Percentiles rank a stretch among this genome's conserved stretches.
phyloP scores from a whole-genome alignment of 1,140 invertebrate genomes.

The Chironomus striatipennis region DNA sequence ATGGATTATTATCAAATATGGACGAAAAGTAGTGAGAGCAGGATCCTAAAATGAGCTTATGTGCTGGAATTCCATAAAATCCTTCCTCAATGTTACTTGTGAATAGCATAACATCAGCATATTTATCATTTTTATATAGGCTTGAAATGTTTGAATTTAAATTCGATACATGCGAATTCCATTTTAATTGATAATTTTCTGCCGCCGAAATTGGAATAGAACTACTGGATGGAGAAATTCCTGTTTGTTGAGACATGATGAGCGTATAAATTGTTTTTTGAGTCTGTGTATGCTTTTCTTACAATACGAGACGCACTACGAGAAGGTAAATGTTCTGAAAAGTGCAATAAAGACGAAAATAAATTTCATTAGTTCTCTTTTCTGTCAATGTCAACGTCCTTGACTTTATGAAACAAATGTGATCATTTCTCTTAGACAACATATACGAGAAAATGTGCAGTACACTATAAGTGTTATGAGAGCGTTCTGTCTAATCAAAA shows the following conservation, averaged over 20 bases:
- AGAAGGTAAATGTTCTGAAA: neutral
- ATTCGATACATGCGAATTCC: slow-evolving; percentile 73
- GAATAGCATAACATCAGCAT: slow-evolving; percentile 74
- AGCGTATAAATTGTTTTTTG: neutral
- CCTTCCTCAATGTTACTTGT: slow-evolving; percentile 46
- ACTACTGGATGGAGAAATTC: slow-evolving; percentile 10
- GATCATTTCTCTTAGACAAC: neutral
- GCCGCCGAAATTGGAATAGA: slow-evolving; percentile 32
- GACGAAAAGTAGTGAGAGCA: slow-evolving; percentile 48
- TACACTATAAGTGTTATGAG: neutral
- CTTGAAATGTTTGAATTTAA: slow-evolving; percentile 71
- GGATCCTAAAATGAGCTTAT: slow-evolving; percentile 77
- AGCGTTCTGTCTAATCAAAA: too few species aligned
- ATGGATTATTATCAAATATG: slow-evolving; percentile 36
- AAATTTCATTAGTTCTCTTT: neutral
- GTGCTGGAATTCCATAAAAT: slow-evolving; percentile 70
- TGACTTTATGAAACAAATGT: neutral
- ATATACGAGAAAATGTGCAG: neutral
- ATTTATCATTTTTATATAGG: slow-evolving; percentile 58
- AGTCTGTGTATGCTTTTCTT: neutral
- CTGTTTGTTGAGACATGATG: slow-evolving; percentile 9
- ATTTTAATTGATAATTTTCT: slow-evolving; percentile 78
- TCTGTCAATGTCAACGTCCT: slow-evolving; percentile 15
- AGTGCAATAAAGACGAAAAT: neutral
- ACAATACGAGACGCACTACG: neutral